These are phyloP conservation scores for Reinhardtius hippoglossoides DNA, from an alignment of 2,113 vertebrate genomes.

Conservation along the genomic window DNA sequence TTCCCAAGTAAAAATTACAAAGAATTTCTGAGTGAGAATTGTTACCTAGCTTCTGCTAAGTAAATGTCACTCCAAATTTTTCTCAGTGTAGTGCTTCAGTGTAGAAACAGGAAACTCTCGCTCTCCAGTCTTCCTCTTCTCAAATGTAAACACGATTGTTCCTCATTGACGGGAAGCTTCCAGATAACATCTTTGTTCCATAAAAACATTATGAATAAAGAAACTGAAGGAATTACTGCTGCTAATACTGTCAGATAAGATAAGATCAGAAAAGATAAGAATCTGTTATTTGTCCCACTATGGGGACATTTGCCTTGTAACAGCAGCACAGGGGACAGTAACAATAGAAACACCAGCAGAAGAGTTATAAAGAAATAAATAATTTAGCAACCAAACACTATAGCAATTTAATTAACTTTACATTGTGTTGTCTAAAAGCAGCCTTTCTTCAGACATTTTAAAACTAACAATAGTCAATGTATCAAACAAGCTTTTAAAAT, in stretches of 20 bases:
- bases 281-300: no score
- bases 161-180: neutral
- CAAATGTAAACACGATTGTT: neutral
- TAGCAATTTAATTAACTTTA: no score
- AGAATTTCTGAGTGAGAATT: no score
- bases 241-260: neutral
- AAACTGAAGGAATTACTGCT: neutral
- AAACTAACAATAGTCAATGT: no score
- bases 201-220: neutral
- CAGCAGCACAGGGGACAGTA: neutral
- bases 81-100: no score
- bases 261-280: neutral
- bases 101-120: neutral
- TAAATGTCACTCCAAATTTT: no score
- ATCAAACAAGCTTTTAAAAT: no score
- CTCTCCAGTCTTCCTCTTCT: neutral
- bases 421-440: no score
- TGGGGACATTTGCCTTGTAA: no score
- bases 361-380: neutral
- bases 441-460: no score
- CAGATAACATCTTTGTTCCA: neutral
- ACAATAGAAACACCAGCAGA: neutral
- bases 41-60: no score
- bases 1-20: no score
- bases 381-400: neutral